Conservation (phyloP, 2,797 vertebrate species). For the Acanthiza pusilla region DNA sequence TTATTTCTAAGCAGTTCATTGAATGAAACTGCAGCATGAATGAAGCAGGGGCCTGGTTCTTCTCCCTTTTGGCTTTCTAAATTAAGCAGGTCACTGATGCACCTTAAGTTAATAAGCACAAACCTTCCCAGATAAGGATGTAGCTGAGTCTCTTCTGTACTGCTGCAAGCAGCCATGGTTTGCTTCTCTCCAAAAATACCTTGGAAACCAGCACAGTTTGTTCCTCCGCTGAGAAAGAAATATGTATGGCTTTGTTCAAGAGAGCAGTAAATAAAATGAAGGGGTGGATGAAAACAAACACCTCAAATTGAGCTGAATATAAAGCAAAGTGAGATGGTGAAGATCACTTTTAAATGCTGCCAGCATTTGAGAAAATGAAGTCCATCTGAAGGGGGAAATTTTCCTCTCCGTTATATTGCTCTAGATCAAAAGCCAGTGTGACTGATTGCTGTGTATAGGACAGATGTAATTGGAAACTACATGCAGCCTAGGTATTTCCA, state of each 20-base stretch:
- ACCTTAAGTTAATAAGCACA: not conserved
- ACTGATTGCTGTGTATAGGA: not conserved
- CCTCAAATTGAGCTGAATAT: slow-evolving; percentile 21
- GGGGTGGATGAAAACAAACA: slow-evolving; percentile 11
- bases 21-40: not conserved
- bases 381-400: slow-evolving; percentile 22
- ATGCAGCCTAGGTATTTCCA: not conserved
- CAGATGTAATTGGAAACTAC: slow-evolving; percentile 10
- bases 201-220: slow-evolving; percentile 10
- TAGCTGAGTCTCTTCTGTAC: not conserved
- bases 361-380: slow-evolving; percentile 11
- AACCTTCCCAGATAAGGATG: not conserved
- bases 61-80: not conserved
- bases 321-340: not conserved
- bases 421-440: slow-evolving; percentile 21
- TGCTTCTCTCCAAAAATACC: not conserved
- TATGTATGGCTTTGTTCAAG: slow-evolving; percentile 19
- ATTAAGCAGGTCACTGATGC: not conserved
- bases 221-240: slow-evolving; percentile 12
- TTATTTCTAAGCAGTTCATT: not conserved
- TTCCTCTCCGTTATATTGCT: not conserved
- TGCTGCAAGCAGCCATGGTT: not conserved
- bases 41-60: not conserved
- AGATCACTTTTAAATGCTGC: slow-evolving; percentile 8
- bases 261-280: slow-evolving; percentile 32